Base-by-base conservation (phyloP, 2,888 invertebrate species). In the Netelia fuscicornis region DNA sequence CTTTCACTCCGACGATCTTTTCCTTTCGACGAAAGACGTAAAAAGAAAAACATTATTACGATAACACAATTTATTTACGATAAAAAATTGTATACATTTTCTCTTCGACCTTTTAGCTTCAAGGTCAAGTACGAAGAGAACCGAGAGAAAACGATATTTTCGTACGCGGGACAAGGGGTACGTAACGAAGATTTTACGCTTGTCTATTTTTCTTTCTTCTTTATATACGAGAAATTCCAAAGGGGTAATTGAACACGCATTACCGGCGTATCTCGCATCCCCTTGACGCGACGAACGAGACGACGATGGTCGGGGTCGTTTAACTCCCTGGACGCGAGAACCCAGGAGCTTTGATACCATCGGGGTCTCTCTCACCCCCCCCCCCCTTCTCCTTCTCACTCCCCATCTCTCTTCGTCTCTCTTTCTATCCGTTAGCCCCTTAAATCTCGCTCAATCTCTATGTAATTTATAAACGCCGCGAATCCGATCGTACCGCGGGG, bases 401-500 rank as follows among this genome's bases (percentile, higher is more conserved):
- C 25, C 25, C n/a, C 9, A 6, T 77, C 77, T 68, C 68, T 48
- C 77, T 68, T 54, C 48, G 48, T 60, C 48, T 48, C 58, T 13
- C 10, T 20, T n/a, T 60, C 70, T 60, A 30, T 42, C 30, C 5
- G 2, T 17, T 9, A 56, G 74, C 72, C 78, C 81, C 81, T 78
- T 91, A 92, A 93, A 92, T 90, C 92, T 91, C 91, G 91, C 89
- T 91, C 88, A 90, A 89, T 89, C 83, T 89, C 90, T 89, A 86
- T 90, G 91, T 93, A 93, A 93, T 93, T 93, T 93, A 93, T 93
- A 92, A 92, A 91, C 90, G 90, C 89, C 87, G 89, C 87, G 90
- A 89, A 86, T 88, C 87, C 87, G 86, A 83, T 88, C 85, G 89
- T 89, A 88, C 90, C 91, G 79, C 84, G 90, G 90, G 90, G 90